Conservation (phyloP, 2,888 invertebrate genomes). For the Andrena haemorrhoa region DNA sequence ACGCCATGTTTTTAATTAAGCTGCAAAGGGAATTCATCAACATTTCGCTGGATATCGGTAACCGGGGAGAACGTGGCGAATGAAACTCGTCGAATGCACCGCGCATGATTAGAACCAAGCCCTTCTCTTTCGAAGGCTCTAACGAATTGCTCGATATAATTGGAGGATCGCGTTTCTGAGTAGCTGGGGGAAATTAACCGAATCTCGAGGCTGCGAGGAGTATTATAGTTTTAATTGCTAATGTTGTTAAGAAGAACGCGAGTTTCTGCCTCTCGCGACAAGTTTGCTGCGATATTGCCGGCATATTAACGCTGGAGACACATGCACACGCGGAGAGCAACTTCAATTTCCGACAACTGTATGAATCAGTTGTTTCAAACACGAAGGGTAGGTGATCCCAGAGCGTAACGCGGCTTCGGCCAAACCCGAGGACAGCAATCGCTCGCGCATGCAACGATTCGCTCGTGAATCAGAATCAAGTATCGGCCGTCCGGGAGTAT, state of each 20-base stretch:
- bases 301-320: neutral
- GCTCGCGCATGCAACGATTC: neutral
- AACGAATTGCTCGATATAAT: too few relatives aligned
- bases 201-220: too few relatives aligned
- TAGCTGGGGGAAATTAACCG: too few relatives aligned
- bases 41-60: neutral
- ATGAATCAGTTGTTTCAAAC: neutral
- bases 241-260: too few relatives aligned
- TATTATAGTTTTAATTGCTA: too few relatives aligned
- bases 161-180: too few relatives aligned
- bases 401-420: neutral
- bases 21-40: neutral
- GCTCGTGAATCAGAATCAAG: conserved; percentile 33
- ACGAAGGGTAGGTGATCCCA: neutral
- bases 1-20: conserved; percentile 1
- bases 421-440: neutral
- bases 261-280: too few relatives aligned
- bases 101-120: too few relatives aligned
- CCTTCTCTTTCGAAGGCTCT: too few relatives aligned
- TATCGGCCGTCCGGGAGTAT: conserved; percentile 20
- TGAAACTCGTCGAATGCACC: neutral
- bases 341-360: conserved; percentile 8
- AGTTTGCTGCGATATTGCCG: neutral
- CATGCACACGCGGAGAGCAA: neutral
- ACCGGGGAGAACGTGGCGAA: neutral